A percentile compares a stretch with the other conserved stretches of the same genome.
These are phyloP conservation scores for Sebastes melanostomus DNA, from an alignment of 2,797 vertebrate species.

Conservation along the genomic window DNA sequence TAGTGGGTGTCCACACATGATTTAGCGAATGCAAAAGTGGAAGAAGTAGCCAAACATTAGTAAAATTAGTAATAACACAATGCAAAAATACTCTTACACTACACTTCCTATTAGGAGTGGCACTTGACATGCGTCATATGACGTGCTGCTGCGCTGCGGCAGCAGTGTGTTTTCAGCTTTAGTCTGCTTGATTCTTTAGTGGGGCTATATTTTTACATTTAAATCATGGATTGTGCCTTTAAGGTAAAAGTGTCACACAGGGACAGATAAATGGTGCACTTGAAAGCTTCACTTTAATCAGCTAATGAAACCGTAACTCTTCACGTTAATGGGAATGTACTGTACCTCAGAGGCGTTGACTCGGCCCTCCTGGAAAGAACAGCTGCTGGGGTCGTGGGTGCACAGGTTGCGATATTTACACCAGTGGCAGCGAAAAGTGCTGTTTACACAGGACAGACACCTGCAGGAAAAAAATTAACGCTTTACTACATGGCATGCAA, in stretches of 20 bases:
- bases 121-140: too few species aligned
- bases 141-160: too few species aligned
- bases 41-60: too few species aligned
- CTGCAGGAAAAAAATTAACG: conserved; percentile 67
- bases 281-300: conserved; percentile 32
- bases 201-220: neutral
- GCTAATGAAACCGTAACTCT: conserved; percentile 13
- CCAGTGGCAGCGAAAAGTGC: conserved; percentile 95
- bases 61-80: too few species aligned
- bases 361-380: conserved; percentile 95
- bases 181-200: neutral
- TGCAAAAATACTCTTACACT: too few species aligned
- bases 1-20: too few species aligned
- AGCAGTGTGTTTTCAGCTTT: neutral
- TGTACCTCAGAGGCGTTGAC: conserved; percentile 90
- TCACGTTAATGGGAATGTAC: conserved; percentile 57
- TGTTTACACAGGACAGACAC: conserved; percentile 96
- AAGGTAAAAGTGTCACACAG: neutral
- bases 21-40: too few species aligned
- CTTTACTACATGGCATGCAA: neutral
- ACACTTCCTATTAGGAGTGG: too few species aligned
- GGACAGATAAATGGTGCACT: neutral
- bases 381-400: conserved; percentile 94
- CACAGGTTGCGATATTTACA: conserved; percentile 98
- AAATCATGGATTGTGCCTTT: conserved; percentile 1